Evolutionary conservation across 2,113 vertebrate species (phyloP).

Genomic region (Monopterus albus): DNA sequence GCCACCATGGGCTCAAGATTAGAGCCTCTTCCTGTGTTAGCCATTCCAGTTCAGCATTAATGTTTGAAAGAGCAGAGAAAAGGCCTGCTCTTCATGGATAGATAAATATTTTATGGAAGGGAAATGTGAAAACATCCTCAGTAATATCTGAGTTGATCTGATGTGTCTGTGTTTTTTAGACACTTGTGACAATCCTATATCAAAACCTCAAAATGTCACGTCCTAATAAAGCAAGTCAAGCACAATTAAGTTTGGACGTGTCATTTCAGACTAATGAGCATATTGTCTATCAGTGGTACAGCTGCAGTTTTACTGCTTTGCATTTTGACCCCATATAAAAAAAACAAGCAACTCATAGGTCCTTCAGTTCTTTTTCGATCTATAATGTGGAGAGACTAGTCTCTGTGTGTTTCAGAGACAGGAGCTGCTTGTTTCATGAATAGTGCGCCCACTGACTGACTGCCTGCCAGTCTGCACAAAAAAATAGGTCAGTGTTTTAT

Average conservation of each 20-base stretch:
- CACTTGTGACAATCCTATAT: slow-evolving; percentile 1
- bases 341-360: not conserved
- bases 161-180: slow-evolving; percentile 29
- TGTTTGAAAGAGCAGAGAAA: slow-evolving; percentile 72
- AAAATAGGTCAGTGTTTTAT: slow-evolving; percentile 79
- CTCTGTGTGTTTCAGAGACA: slow-evolving; percentile 50
- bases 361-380: slow-evolving; percentile 24
- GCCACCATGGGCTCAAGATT: slow-evolving; percentile 65
- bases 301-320: slow-evolving; percentile 12
- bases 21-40: slow-evolving; percentile 66
- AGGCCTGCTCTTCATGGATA: slow-evolving; percentile 55
- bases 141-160: slow-evolving; percentile 39
- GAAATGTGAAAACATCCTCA: slow-evolving; percentile 67
- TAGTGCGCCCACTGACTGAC: slow-evolving; percentile 36
- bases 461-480: slow-evolving; percentile 52
- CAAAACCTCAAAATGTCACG: slow-evolving; percentile 18
- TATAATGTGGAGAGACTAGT: slow-evolving; percentile 26
- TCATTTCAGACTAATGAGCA: slow-evolving; percentile 20
- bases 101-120: slow-evolving; percentile 71
- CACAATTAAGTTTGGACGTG: not conserved
- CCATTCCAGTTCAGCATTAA: slow-evolving; percentile 75
- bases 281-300: not conserved
- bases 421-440: slow-evolving; percentile 60
- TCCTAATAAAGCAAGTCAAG: slow-evolving; percentile 2
- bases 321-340: not conserved